phyloP scores from a whole-genome alignment of 92 coral and sea anemone genomes.

The Diadumene lineata region DNA sequence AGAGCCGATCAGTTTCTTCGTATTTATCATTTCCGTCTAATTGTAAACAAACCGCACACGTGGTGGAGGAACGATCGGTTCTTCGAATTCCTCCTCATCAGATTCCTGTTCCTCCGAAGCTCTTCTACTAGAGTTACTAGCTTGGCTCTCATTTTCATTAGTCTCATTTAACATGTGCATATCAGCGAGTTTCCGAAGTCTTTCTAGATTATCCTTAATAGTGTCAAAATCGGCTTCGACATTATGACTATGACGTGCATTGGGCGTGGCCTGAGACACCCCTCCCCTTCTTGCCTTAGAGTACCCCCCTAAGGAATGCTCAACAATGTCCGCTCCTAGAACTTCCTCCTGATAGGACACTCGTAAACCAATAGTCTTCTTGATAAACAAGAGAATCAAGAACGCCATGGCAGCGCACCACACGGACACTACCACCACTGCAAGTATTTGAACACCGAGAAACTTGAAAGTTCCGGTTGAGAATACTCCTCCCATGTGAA shows the following conservation, averaged over 20 bases:
- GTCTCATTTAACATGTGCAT: slow-evolving; percentile 31
- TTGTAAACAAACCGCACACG: slow-evolving; percentile 27
- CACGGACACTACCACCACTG: slow-evolving; percentile 32
- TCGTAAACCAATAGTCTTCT: slow-evolving; percentile 51
- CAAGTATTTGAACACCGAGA: slow-evolving; percentile 50
- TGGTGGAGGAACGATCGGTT: slow-evolving; percentile 26
- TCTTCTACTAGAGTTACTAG: background rate
- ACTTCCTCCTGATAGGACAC: slow-evolving; percentile 67
- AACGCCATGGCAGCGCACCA: slow-evolving; percentile 46
- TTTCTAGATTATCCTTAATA: slow-evolving; percentile 50
- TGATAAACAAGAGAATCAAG: slow-evolving; percentile 45
- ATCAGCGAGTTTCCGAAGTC: slow-evolving; percentile 52
- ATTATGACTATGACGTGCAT: slow-evolving; percentile 6
- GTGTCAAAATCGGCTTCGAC: slow-evolving; percentile 52
- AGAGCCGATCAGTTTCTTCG: too few species aligned
- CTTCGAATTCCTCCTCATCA: slow-evolving; percentile 18
- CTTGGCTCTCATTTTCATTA: background rate
- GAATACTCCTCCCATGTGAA: slow-evolving; percentile 40
- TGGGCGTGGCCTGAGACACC: slow-evolving; percentile 50
- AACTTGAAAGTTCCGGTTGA: slow-evolving; percentile 38
- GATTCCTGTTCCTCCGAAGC: background rate
- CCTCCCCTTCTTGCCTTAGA: slow-evolving; percentile 60
- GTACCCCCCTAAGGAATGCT: slow-evolving; percentile 65
- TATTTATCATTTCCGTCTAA: too few species aligned
- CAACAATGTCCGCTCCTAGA: slow-evolving; percentile 62